Evolutionary conservation across 2,888 invertebrate genomes (phyloP), one percentile per base, ranked within the genome.

Genomic region (Cryptops parisi): DNA sequence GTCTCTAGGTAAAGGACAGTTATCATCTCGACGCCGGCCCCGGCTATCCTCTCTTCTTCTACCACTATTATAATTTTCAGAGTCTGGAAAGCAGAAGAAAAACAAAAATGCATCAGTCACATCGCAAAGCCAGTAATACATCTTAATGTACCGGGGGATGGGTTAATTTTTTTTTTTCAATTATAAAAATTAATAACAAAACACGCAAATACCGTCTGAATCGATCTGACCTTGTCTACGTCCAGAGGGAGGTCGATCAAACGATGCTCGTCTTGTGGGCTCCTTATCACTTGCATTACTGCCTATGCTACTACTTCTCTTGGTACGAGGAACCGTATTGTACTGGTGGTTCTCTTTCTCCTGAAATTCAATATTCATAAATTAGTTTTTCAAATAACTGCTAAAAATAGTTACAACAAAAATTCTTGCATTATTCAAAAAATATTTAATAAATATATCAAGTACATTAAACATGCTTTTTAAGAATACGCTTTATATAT

Each of bases 291-390:
- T 54, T 22, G 38, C 43, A 3, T 44, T 50, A 19, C 50, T 51
- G 22, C 48, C 41, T 21, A 48, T 48, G 23, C 54, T 49, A 26
- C 54, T 54, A 38, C 49, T 48, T 12, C 49, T 25, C 33, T 50
- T 39, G n/a, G 33, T 44, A 17, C 50, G 43, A 38, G 54, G 44
- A 44, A 53, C 47, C 17, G 55, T 47, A 26, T 52, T 47, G 19
- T 24, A 26, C 19, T 52, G 47, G 39, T 44, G 1, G 24, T 44
- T 47, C 44, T 55, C 53, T 25, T 53, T 55, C 24, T 53, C 55
- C 1, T n/a, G n/a, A n/a, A n/a, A n/a, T n/a, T n/a, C n/a, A n/a
- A n/a, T n/a, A n/a, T n/a, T n/a, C n/a, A n/a, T n/a, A n/a, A n/a
- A n/a, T n/a, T n/a, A n/a, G n/a, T n/a, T n/a, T n/a, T n/a, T n/a